Conservation (phyloP, 2,888 invertebrate genomes). For the Cephus pulcher region DNA sequence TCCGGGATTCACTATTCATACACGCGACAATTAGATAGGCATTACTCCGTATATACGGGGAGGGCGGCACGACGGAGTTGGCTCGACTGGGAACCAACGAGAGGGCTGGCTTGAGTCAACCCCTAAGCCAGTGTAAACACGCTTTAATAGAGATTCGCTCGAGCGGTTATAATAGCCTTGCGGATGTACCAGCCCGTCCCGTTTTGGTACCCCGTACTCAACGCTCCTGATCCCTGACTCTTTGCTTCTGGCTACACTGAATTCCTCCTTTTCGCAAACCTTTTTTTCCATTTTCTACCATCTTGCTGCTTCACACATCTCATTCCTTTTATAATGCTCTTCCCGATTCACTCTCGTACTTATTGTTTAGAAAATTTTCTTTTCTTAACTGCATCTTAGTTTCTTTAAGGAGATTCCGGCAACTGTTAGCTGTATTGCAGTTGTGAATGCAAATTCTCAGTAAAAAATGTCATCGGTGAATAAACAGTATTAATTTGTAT, state of each 20-base stretch:
- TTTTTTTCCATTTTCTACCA: not conserved
- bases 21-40: conserved; percentile 68
- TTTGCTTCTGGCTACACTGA: not conserved
- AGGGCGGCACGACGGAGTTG: conserved; percentile 48
- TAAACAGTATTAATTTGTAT: not conserved
- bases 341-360: not conserved
- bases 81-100: conserved; percentile 47
- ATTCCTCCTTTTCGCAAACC: not conserved
- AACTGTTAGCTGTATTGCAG: not conserved
- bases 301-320: not conserved
- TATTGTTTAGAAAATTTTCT: not conserved
- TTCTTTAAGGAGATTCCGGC: too few relatives aligned
- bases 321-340: not conserved
- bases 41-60: conserved; percentile 51
- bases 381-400: not conserved
- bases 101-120: conserved; percentile 65
- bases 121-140: conserved; percentile 68
- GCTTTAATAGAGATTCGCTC: conserved; percentile 68
- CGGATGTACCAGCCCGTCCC: conserved; percentile 60
- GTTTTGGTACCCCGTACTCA: not conserved
- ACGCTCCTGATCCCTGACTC: not conserved
- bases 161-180: conserved; percentile 67
- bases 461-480: not conserved
- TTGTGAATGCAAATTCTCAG: not conserved
- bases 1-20: conserved; percentile 67